phyloP scores from a whole-genome alignment of 2,113 vertebrate species.

The Phaethornis superciliosus region DNA sequence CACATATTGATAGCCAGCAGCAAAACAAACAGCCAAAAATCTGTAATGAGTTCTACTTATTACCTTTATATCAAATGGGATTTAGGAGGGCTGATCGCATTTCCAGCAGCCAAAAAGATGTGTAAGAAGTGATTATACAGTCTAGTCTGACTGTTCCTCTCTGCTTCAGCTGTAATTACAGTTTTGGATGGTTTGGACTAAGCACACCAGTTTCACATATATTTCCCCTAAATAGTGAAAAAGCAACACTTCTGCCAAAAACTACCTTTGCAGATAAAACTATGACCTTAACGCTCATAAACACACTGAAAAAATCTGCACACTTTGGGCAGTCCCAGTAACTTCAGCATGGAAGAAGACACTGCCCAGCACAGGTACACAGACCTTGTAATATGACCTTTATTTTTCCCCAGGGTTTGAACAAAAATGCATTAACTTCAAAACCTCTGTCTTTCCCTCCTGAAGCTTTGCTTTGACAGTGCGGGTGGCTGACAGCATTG shows the following conservation, averaged over 20 bases:
- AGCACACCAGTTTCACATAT: background rate
- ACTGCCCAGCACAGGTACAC: too few relatives aligned
- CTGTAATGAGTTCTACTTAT: conserved; percentile 10
- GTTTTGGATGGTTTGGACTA: background rate
- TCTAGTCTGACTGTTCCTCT: background rate
- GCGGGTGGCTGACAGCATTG: background rate
- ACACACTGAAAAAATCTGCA: background rate
- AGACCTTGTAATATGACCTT: fast-evolving
- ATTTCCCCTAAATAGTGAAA: background rate
- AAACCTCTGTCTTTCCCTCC: background rate
- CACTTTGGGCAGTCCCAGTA: background rate
- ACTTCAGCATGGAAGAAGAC: background rate
- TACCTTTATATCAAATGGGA: conserved; percentile 7
- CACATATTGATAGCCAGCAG: background rate
- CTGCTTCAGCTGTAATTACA: background rate
- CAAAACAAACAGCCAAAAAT: conserved; percentile 13
- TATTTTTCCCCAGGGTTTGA: background rate
- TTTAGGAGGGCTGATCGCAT: conserved; percentile 24
- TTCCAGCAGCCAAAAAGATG: conserved; percentile 27
- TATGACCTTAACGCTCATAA: background rate
- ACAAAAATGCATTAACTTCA: background rate
- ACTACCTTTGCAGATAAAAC: background rate
- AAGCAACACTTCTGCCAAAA: background rate
- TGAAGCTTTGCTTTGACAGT: background rate
- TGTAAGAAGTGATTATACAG: background rate